Evolutionary conservation across 2,113 vertebrate genomes (phyloP).

Genomic region (Ptilorrhoa leucosticta): DNA sequence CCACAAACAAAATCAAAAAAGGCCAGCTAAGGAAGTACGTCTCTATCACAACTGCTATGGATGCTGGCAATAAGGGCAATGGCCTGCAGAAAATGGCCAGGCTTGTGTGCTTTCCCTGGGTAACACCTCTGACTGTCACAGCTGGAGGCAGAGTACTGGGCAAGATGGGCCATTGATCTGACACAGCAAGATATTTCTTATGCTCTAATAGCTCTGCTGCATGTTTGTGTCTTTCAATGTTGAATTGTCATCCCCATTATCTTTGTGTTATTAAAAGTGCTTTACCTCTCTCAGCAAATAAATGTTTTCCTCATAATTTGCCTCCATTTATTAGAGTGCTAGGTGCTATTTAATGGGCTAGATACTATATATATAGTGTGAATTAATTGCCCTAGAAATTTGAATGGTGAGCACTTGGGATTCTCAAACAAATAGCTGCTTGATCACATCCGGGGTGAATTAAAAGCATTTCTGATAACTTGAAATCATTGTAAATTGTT

Average conservation of each 20-base stretch:
- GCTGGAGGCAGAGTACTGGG: not conserved
- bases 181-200: not conserved
- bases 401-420: not conserved
- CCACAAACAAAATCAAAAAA: not conserved
- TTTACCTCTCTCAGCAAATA: not conserved
- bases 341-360: not conserved
- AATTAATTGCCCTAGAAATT: not conserved
- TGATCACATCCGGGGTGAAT: not conserved
- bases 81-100: not conserved
- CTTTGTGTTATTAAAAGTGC: not conserved
- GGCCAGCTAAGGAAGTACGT: not conserved
- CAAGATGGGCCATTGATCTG: not conserved
- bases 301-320: not conserved
- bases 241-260: not conserved
- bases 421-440: not conserved
- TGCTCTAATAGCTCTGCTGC: not conserved
- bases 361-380: not conserved
- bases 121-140: not conserved
- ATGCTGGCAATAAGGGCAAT: not conserved
- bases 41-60: not conserved
- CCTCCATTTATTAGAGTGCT: not conserved
- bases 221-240: not conserved
- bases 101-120: not conserved
- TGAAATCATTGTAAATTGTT: not conserved
- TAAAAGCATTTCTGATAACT: not conserved